Percentiles rank a stretch among this genome's conserved stretches.
These are phyloP conservation scores for Hipparchia sbordonii DNA, from an alignment of 2,888 invertebrate genomes.

Conservation along the genomic window DNA sequence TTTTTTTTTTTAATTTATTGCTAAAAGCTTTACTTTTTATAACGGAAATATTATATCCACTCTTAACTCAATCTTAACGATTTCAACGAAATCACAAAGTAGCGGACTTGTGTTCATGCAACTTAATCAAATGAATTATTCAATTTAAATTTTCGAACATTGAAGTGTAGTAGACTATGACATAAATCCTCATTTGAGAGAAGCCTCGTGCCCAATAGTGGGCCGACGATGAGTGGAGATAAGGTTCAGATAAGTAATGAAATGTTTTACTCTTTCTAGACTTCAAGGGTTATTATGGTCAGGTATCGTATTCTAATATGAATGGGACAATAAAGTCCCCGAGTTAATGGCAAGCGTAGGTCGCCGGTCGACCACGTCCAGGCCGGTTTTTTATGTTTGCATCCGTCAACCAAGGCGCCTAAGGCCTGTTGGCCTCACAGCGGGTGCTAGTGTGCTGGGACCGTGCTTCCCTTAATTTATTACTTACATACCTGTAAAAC, in stretches of 20 bases:
- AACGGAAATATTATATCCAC: too few relatives aligned
- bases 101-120: too few relatives aligned
- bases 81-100: too few relatives aligned
- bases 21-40: too few relatives aligned
- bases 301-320: constrained; percentile 64
- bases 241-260: not conserved
- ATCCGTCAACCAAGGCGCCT: constrained; percentile 74
- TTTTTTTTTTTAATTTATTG: too few relatives aligned
- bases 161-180: too few relatives aligned
- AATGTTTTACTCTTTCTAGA: constrained; percentile 10
- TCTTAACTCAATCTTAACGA: too few relatives aligned
- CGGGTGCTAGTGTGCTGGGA: constrained; percentile 57
- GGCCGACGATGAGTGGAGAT: not conserved
- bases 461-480: constrained; percentile 70
- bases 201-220: too few relatives aligned
- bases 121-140: too few relatives aligned
- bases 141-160: too few relatives aligned
- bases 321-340: constrained; percentile 73
- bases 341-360: constrained; percentile 72
- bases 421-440: constrained; percentile 57
- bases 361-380: constrained; percentile 58
- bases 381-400: constrained; percentile 62
- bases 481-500: constrained; percentile 58
- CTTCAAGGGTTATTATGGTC: constrained; percentile 47
- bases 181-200: too few relatives aligned